A percentile compares a stretch with the other conserved stretches of the same genome.
These are phyloP conservation scores for Biston stratarius DNA, from an alignment of 2,888 invertebrate genomes.

Conservation along the genomic window DNA sequence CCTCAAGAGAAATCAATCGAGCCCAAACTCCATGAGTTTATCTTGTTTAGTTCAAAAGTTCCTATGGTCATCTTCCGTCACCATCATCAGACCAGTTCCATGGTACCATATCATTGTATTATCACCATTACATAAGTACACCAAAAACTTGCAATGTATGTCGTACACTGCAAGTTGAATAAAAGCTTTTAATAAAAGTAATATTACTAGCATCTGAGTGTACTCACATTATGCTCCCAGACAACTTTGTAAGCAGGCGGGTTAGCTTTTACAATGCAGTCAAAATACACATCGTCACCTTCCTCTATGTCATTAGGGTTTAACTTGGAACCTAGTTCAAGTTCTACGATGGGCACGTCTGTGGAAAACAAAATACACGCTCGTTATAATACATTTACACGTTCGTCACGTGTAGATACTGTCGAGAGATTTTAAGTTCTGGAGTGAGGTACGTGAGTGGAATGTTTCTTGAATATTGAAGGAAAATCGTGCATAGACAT, in stretches of 20 bases:
- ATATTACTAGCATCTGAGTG: background rate
- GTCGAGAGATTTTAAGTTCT: background rate
- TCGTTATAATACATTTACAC: slow-evolving; percentile 9
- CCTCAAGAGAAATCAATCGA: too few relatives aligned
- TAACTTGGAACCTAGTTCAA: slow-evolving; percentile 69
- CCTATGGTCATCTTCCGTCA: too few relatives aligned
- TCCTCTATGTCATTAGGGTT: slow-evolving; percentile 83
- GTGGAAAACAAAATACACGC: slow-evolving; percentile 40
- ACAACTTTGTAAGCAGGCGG: slow-evolving; percentile 85
- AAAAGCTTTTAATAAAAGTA: too few relatives aligned
- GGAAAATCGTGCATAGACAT: background rate
- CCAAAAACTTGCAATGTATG: too few relatives aligned
- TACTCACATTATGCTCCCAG: slow-evolving; percentile 84
- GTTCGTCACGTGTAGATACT: too few relatives aligned
- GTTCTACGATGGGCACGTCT: slow-evolving; percentile 77
- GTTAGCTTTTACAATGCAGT: slow-evolving; percentile 78
- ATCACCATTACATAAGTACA: too few relatives aligned
- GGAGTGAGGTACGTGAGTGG: background rate
- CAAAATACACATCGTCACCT: slow-evolving; percentile 82
- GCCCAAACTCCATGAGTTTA: too few relatives aligned
- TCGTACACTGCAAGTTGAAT: too few relatives aligned
- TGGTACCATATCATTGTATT: too few relatives aligned
- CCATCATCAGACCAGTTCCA: too few relatives aligned
- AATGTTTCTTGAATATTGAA: background rate
- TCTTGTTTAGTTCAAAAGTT: too few relatives aligned